A percentile compares a stretch with the other conserved stretches of the same genome.
phyloP scores from a whole-genome alignment of 2,797 vertebrate species.

The Phrynocephalus forsythii region DNA sequence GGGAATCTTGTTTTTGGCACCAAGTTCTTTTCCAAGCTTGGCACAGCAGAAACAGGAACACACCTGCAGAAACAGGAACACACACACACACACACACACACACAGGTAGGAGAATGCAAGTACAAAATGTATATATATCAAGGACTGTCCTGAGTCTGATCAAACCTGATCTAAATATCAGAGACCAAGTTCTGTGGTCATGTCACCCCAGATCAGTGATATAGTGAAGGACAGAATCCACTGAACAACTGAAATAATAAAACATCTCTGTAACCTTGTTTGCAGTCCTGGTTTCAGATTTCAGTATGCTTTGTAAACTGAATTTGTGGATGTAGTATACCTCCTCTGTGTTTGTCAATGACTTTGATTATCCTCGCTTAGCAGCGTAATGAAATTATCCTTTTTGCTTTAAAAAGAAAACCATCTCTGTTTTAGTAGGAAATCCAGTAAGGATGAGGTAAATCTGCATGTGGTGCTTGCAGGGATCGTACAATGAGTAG shows the following conservation, averaged over 20 bases:
- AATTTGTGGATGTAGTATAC: background rate
- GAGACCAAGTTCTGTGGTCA: background rate
- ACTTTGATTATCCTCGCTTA: too few species aligned
- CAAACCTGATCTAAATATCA: background rate
- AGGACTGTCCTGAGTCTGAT: background rate
- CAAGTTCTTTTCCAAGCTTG: slow-evolving; percentile 51
- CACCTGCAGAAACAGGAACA: background rate
- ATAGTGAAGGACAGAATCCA: background rate
- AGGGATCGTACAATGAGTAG: background rate
- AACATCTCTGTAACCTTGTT: background rate
- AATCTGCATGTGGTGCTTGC: background rate
- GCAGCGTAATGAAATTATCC: too few species aligned
- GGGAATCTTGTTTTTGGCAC: slow-evolving; percentile 48
- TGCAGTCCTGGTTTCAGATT: background rate
- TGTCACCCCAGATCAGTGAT: background rate
- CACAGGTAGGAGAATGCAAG: background rate
- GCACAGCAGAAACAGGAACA: slow-evolving; percentile 26
- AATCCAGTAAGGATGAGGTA: too few species aligned
- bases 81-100: too few species aligned
- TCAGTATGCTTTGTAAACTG: background rate
- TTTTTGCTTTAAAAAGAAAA: too few species aligned
- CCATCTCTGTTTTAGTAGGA: too few species aligned
- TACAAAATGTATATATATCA: background rate
- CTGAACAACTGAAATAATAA: background rate
- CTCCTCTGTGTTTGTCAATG: too few species aligned